These are phyloP conservation scores for Etheostoma spectabile DNA, from an alignment of 2,113 vertebrate species.

Conservation along the genomic window DNA sequence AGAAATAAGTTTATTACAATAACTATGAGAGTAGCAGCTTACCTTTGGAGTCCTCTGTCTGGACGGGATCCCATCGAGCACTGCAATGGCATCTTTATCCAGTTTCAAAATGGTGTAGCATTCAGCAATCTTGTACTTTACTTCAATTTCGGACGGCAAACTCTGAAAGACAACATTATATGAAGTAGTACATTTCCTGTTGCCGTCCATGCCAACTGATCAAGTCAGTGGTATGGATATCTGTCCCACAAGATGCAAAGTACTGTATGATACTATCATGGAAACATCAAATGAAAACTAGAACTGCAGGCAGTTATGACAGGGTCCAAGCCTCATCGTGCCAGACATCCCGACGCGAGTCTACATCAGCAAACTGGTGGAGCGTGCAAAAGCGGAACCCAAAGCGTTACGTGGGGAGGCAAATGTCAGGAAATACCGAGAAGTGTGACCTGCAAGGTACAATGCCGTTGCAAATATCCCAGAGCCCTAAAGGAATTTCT, in stretches of 20 bases:
- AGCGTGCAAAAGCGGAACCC: too few species aligned
- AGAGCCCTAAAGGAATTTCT: too few species aligned
- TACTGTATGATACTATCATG: not conserved
- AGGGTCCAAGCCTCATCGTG: too few species aligned
- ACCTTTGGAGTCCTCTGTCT: conserved; percentile 98
- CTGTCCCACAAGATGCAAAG: not conserved
- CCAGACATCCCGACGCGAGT: too few species aligned
- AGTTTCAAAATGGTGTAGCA: conserved; percentile 97
- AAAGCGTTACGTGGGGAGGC: too few species aligned
- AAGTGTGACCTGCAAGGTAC: too few species aligned
- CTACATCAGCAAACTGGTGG: too few species aligned
- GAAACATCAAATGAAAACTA: not conserved
- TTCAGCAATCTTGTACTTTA: conserved; percentile 99
- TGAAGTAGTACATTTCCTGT: not conserved
- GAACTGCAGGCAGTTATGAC: too few species aligned
- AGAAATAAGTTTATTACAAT: not conserved
- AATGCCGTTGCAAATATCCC: too few species aligned
- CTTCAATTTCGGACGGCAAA: conserved; percentile 97
- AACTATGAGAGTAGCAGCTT: not conserved
- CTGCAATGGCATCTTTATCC: conserved; percentile 97
- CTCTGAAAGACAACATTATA: conserved; percentile 82
- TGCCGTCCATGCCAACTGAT: not conserved
- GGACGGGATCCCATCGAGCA: conserved; percentile 97
- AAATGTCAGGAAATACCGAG: too few species aligned
- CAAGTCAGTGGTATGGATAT: not conserved